Percentiles rank a stretch among this genome's conserved stretches.
These are phyloP conservation scores for Amphipyra berbera DNA, from an alignment of 2,888 invertebrate genomes.

Conservation along the genomic window DNA sequence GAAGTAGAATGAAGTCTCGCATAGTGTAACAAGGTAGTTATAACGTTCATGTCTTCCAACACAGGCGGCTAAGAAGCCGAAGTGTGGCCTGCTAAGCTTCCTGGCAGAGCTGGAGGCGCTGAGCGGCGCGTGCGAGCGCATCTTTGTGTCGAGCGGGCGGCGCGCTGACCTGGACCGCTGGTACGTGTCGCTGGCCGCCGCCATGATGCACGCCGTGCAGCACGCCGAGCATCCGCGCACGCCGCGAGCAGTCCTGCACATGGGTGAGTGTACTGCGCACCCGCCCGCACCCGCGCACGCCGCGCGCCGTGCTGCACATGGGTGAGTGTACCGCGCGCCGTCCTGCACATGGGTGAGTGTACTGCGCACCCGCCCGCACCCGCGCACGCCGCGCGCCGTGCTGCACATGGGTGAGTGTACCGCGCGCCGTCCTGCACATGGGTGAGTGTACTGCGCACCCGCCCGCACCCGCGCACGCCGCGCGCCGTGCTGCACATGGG, in stretches of 20 bases:
- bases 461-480: slow-evolving; percentile 95
- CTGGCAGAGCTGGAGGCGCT: slow-evolving; percentile 97
- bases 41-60: slow-evolving; percentile 75
- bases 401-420: slow-evolving; percentile 52
- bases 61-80: slow-evolving; percentile 90
- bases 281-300: too few relatives aligned
- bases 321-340: slow-evolving; percentile 86
- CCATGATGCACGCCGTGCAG: slow-evolving; percentile 94
- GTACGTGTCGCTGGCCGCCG: slow-evolving; percentile 94
- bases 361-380: too few relatives aligned
- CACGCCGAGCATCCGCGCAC: slow-evolving; percentile 97
- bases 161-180: slow-evolving; percentile 97
- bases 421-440: slow-evolving; percentile 83
- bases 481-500: slow-evolving; percentile 71
- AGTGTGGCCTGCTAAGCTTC: slow-evolving; percentile 97
- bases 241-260: slow-evolving; percentile 89
- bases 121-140: slow-evolving; percentile 94
- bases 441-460: too few relatives aligned
- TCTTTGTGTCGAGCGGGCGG: slow-evolving; percentile 95
- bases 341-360: slow-evolving; percentile 66
- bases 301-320: slow-evolving; percentile 87
- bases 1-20: too few relatives aligned
- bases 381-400: slow-evolving; percentile 94
- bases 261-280: slow-evolving; percentile 34
- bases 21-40: too few relatives aligned